phyloP scores from a whole-genome alignment of 1,140 invertebrate genomes.

The Cydia fagiglandana region DNA sequence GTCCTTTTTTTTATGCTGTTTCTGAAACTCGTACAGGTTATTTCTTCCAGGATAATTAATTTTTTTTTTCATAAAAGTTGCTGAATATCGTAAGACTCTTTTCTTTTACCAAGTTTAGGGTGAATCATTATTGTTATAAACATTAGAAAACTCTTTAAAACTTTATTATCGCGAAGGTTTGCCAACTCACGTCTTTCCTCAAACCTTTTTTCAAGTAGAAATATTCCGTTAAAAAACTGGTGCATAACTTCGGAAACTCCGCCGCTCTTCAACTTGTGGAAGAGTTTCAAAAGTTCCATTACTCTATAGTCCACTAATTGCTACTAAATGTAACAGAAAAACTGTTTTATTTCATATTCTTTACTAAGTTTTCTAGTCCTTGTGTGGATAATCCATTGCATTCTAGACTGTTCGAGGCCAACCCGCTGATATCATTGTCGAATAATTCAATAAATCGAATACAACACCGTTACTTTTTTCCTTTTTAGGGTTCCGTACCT shows the following conservation, averaged over 20 bases:
- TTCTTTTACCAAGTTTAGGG: not conserved
- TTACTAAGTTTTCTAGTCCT: not conserved
- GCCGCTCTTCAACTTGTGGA: not conserved
- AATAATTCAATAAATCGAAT: no score
- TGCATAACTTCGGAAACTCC: not conserved
- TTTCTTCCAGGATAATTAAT: no score
- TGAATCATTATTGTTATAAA: not conserved
- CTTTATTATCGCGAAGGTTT: not conserved
- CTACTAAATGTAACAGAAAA: not conserved
- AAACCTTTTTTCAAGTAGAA: not conserved
- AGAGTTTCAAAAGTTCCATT: not conserved
- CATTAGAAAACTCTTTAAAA: not conserved
- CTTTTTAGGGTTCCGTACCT: no score
- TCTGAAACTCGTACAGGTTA: no score
- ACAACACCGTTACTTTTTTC: no score
- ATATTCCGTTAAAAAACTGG: slow-evolving; percentile 3
- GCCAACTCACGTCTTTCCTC: not conserved
- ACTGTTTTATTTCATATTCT: not conserved
- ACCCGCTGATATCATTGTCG: no score
- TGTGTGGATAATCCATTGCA: no score
- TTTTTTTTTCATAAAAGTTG: not conserved
- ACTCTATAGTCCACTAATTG: slow-evolving; percentile 1
- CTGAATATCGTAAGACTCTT: no score
- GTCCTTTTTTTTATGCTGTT: no score
- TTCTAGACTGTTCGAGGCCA: no score